Base-by-base conservation (phyloP, 2,113 vertebrate species). In the Elaphurus davidianus region DNA sequence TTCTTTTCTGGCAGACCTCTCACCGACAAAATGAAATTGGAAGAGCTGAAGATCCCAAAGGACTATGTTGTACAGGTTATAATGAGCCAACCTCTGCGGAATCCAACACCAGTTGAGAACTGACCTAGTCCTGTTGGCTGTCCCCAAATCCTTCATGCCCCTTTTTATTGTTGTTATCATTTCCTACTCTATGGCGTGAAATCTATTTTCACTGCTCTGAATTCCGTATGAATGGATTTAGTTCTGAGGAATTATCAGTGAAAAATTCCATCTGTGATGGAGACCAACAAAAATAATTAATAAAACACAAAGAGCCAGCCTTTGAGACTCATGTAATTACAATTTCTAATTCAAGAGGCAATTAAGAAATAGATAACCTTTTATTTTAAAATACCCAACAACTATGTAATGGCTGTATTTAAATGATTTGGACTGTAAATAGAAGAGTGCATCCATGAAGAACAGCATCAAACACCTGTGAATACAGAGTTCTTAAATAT, bases 31-130 rank as follows among this genome's bases (percentile, higher is more conserved):
- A 99, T 99, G 99, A 99, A 99, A 98, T 98, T 99, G 98, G 99
- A 99, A 97, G 99, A 99, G 96, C 99, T 99, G 98, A 99, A 99
- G 99, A 99, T 99, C 98, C 99, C 99, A 90, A 99, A 99, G 99
- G 99, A 99, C 99, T 99, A 99, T 55, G 99, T 99, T 82, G 99
- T 99, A 67, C 99, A 99, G 99, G 99, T 99, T 87, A 99, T 99
- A 78, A 99, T 99, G 98, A 99, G 99, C 99, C 99, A 99, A 98
- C 99, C 99, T 23, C 98, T 99, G 98, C 98, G 99, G 55, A 99
- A 99, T 86, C 99, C 99, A 60, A 99, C 99, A 16, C 99, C 99
- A 0, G 99, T 99, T 92, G 99, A 99, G 94, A 99, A 99, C 97
- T 99, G 99, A 99, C 30, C 88, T 89, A 81, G 92, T 78, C 92